These are phyloP conservation scores for Ridgeia piscesae DNA, from an alignment of 1,140 invertebrate species.

Conservation along the genomic window DNA sequence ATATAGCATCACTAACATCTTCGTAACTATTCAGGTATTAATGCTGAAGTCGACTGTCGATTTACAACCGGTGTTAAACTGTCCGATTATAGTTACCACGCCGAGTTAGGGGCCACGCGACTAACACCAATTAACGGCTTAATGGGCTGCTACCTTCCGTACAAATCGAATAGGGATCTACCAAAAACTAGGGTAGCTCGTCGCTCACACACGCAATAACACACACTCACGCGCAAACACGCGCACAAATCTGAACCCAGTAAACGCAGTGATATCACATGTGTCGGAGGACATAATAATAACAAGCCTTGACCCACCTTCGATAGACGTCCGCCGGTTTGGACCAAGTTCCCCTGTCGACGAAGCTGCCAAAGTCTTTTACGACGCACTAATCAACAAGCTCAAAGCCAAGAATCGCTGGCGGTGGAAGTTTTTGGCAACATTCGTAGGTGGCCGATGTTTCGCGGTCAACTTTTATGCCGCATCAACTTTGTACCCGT, in stretches of 20 bases:
- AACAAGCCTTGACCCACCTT: not conserved
- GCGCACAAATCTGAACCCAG: not conserved
- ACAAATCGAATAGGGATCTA: not conserved
- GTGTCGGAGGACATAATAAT: not conserved
- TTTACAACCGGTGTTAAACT: not conserved
- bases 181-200: not conserved
- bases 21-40: no score
- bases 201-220: not conserved
- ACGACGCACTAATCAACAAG: not conserved
- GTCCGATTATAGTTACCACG: not conserved
- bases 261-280: not conserved
- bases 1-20: not conserved
- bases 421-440: not conserved
- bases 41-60: not conserved
- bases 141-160: not conserved
- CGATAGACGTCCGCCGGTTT: not conserved
- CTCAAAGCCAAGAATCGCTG: not conserved
- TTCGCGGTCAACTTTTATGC: constrained; percentile 4
- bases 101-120: not conserved
- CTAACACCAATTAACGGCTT: not conserved
- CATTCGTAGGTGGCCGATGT: not conserved
- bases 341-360: not conserved
- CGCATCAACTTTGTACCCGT: not conserved
- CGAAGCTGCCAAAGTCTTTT: not conserved
- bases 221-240: not conserved